A percentile compares a stretch with the other conserved stretches of the same genome.
These are phyloP conservation scores for Pipa parva DNA, from an alignment of 2,113 vertebrate genomes.

Conservation along the genomic window DNA sequence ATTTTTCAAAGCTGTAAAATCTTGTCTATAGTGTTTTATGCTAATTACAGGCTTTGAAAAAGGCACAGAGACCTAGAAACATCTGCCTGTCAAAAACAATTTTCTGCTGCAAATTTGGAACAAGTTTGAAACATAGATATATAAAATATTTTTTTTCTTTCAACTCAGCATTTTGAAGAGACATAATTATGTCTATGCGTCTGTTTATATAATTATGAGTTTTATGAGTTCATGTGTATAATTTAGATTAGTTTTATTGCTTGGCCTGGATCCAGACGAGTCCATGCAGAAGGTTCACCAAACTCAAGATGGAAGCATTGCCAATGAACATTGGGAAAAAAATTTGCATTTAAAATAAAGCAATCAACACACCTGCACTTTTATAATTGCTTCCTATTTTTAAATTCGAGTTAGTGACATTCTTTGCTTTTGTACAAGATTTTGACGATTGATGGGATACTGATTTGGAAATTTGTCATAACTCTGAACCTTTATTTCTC, in stretches of 20 bases:
- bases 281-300: conserved; percentile 42
- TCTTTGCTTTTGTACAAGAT: conserved; percentile 13
- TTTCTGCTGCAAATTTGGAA: background rate
- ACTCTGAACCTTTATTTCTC: conserved; percentile 9
- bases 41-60: too few relatives aligned
- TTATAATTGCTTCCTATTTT: conserved; percentile 24
- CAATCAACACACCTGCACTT: conserved; percentile 45
- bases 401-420: conserved; percentile 6
- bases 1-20: too few relatives aligned
- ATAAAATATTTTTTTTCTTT: conserved; percentile 2
- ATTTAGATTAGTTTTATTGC: conserved; percentile 41
- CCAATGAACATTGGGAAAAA: conserved; percentile 21
- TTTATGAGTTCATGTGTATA: conserved; percentile 35
- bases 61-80: too few relatives aligned
- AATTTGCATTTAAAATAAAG: conserved; percentile 48
- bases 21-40: too few relatives aligned
- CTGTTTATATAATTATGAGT: conserved; percentile 48
- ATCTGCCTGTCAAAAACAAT: background rate
- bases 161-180: conserved; percentile 31
- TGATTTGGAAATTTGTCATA: background rate
- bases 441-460: conserved; percentile 14
- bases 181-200: conserved; percentile 49
- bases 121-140: background rate
- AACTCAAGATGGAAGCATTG: conserved; percentile 25
- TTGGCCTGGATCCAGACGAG: conserved; percentile 41